Evolutionary conservation across 2,797 vertebrate genomes (phyloP).

Genomic region (Enteromius paludinosus): DNA sequence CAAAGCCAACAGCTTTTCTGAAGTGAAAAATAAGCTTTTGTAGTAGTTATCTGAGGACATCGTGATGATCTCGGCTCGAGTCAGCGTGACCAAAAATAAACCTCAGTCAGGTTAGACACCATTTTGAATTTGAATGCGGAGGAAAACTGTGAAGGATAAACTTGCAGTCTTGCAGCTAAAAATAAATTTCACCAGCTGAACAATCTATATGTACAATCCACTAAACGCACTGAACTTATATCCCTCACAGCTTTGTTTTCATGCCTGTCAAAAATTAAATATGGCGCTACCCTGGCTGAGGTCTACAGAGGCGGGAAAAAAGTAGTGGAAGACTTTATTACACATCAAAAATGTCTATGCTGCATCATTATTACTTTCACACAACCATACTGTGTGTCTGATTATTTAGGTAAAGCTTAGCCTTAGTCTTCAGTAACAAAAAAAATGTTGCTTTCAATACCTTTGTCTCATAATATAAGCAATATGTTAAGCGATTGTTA

Average conservation of each 20-base stretch:
- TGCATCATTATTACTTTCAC: background rate
- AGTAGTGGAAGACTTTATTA: background rate
- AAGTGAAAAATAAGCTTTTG: constrained; percentile 33
- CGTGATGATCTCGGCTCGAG: background rate
- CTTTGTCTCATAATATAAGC: too few relatives aligned
- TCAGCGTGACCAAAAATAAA: constrained; percentile 12
- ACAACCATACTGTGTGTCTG: background rate
- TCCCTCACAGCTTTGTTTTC: background rate
- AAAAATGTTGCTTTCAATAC: background rate
- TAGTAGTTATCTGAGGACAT: constrained; percentile 38
- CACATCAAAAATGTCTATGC: background rate
- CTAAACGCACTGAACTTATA: background rate
- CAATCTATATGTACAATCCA: background rate
- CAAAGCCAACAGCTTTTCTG: constrained; percentile 36
- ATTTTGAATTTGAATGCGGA: background rate
- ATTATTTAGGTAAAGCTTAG: background rate
- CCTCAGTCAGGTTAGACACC: background rate
- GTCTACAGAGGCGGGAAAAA: background rate
- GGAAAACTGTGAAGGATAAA: background rate
- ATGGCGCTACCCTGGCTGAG: background rate
- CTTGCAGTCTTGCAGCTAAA: background rate
- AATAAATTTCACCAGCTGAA: background rate
- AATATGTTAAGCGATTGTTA: too few relatives aligned
- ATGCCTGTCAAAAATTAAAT: constrained; percentile 11
- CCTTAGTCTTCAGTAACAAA: background rate